phyloP scores from a whole-genome alignment of 2,888 invertebrate species.

The Pegoplata infirma region DNA sequence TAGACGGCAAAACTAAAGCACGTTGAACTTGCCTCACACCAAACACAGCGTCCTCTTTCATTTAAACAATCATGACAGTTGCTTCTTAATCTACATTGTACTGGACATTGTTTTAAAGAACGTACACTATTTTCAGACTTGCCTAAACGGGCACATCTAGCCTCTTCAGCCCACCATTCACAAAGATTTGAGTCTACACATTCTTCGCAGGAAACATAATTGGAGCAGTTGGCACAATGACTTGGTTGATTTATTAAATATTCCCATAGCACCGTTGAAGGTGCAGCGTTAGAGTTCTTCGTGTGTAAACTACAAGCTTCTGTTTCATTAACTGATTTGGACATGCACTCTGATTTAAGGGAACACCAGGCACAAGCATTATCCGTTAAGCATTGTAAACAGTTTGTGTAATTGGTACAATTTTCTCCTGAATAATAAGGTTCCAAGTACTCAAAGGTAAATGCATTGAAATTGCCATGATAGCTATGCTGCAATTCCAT shows the following conservation, averaged over 20 bases:
- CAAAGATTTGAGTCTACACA: slow-evolving; percentile 89
- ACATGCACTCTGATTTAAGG: slow-evolving; percentile 84
- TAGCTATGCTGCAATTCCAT: slow-evolving; percentile 90
- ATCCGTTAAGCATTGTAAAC: slow-evolving; percentile 92
- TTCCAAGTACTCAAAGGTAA: slow-evolving; percentile 93
- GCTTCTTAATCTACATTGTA: slow-evolving; percentile 87
- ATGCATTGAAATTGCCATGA: slow-evolving; percentile 87
- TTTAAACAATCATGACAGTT: slow-evolving; percentile 91
- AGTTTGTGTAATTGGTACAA: slow-evolving; percentile 88
- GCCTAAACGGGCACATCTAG: slow-evolving; percentile 89
- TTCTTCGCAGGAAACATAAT: slow-evolving; percentile 91
- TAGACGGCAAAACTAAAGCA: slow-evolving; percentile 98
- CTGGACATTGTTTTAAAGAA: slow-evolving; percentile 84
- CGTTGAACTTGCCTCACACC: slow-evolving; percentile 95
- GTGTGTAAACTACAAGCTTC: slow-evolving; percentile 78
- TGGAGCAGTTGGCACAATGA: slow-evolving; percentile 92
- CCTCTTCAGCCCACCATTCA: slow-evolving; percentile 96
- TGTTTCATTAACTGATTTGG: slow-evolving; percentile 84
- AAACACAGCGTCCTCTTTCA: slow-evolving; percentile 92
- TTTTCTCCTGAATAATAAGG: slow-evolving; percentile 88
- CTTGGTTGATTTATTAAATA: slow-evolving; percentile 90
- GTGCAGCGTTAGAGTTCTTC: neutral
- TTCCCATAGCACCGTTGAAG: slow-evolving; percentile 80
- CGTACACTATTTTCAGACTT: slow-evolving; percentile 84
- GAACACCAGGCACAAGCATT: slow-evolving; percentile 96